Evolutionary conservation across 2,113 vertebrate genomes (phyloP), one percentile per base, ranked within the genome.

Genomic region (Ornithorhynchus anatinus): DNA sequence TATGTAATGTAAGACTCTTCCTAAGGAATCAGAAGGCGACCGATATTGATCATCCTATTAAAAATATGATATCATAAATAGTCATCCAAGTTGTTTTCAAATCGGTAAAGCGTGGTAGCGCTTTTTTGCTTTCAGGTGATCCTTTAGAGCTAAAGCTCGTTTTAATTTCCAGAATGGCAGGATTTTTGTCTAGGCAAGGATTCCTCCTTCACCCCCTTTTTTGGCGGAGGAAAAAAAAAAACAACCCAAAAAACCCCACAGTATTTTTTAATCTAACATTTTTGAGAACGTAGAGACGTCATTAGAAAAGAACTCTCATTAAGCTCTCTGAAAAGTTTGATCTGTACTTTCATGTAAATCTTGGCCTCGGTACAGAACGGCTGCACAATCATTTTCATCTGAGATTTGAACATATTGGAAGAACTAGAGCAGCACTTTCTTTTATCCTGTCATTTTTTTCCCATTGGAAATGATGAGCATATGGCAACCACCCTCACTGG

Each of bases 351-450:
- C 84, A 86, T 86, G 89, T 85, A 83, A 88, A 87, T 92, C 69
- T 91, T 92, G 92, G 93, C 92, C 91, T 86, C 85, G 12, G 81
- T 90, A 91, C 91, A 92, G 88, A 87, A 75, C 80, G 82, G 88
- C 84, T 76, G 68, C 80, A 90, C 84, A 81, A 89, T 87, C 79
- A 83, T 93, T 94, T 92, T 91, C 94, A 95, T 96, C 90, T 89
- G 93, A 95, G 93, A 93, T 94, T 95, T 96, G 95, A 97, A 96
- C 96, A 95, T 95, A 92, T 95, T 96, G 95, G 94, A 95, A 92
- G 92, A 94, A 91, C 91, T 87, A 82, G 90, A 89, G 89, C 90
- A 81, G 90, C 91, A 79, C 90, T 96, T 91, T 92, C 95, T 96
- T 96, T 96, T 94, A 96, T 95, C 93, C 94, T 95, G 91, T 88